A percentile compares a stretch with the other conserved stretches of the same genome.
Evolutionary conservation across 2,888 invertebrate species (phyloP).

Genomic region (Agriotes lineatus): DNA sequence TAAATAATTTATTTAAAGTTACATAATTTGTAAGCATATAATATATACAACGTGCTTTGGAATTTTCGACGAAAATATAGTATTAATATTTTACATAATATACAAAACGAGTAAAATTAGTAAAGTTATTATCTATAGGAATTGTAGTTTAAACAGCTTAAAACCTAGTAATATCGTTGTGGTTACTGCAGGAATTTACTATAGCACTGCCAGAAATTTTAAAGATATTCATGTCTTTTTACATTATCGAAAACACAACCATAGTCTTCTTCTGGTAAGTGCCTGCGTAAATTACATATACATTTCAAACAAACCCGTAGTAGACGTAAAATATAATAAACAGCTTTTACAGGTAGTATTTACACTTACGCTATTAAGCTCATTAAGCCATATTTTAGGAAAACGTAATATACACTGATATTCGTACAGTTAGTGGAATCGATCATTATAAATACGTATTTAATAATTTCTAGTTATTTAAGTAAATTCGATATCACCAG

Average conservation of each 20-base stretch:
- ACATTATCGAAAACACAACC: conserved; percentile 30
- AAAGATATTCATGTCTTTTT: conserved; percentile 15
- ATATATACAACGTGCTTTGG: conserved; percentile 63
- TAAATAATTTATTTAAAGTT: conserved; percentile 62
- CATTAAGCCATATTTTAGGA: conserved; percentile 59
- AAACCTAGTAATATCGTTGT: conserved; percentile 59
- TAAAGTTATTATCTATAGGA: conserved; percentile 48
- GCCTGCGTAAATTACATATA: conserved; percentile 40
- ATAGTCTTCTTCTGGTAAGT: conserved; percentile 40
- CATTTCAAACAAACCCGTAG: conserved; percentile 41
- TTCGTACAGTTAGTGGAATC: conserved; percentile 50
- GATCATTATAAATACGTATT: conserved; percentile 52
- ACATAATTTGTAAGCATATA: conserved; percentile 61
- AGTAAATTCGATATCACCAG: conserved; percentile 47
- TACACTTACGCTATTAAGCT: conserved; percentile 61
- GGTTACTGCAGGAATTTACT: conserved; percentile 47
- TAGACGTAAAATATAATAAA: conserved; percentile 42
- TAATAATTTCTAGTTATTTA: conserved; percentile 53
- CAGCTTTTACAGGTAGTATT: conserved; percentile 42
- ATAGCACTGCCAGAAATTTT: conserved; percentile 40
- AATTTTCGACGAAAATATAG: conserved; percentile 64
- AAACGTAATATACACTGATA: conserved; percentile 58
- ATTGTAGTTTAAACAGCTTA: conserved; percentile 52
- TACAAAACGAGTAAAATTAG: conserved; percentile 51
- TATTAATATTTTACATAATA: conserved; percentile 60